Percentiles rank a stretch among this genome's conserved stretches.
Evolutionary conservation across 1,140 invertebrate genomes (phyloP).

Genomic region (Drepana arcuata): DNA sequence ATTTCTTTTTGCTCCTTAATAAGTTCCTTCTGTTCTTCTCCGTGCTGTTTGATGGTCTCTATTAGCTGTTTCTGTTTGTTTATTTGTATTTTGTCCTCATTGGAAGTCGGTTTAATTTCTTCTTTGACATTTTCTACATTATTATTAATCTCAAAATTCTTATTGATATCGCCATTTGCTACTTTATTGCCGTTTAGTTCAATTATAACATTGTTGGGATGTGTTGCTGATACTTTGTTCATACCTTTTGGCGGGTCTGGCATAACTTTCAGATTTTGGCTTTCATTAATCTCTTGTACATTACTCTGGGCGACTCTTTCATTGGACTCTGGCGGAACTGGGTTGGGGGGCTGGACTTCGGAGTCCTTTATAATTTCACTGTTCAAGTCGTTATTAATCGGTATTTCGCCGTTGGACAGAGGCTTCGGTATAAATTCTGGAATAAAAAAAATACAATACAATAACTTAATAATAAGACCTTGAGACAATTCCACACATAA

Average conservation of each 20-base stretch:
- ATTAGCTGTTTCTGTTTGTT: conserved; percentile 56
- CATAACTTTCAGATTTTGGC: conserved; percentile 6
- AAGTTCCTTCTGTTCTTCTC: conserved; percentile 72
- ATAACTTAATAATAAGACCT: too few species aligned
- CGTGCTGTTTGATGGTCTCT: conserved; percentile 73
- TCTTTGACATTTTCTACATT: conserved; percentile 15
- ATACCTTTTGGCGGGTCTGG: conserved; percentile 12
- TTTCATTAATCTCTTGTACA: neutral
- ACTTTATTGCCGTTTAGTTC: conserved; percentile 34
- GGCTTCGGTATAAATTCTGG: too few species aligned
- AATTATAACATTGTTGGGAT: conserved; percentile 38
- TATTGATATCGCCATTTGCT: conserved; percentile 31
- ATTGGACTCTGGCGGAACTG: conserved; percentile 48
- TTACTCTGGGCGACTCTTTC: conserved; percentile 29
- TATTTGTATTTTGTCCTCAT: conserved; percentile 20
- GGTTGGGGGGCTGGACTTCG: conserved; percentile 61
- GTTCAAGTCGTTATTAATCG: neutral
- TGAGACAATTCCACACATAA: too few species aligned
- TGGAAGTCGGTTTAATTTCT: conserved; percentile 9
- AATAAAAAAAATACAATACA: too few species aligned
- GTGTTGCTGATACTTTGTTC: conserved; percentile 28
- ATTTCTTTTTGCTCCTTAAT: conserved; percentile 74
- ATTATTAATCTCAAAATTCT: too few species aligned
- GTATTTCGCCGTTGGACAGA: too few species aligned
- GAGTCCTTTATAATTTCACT: conserved; percentile 42